Base-by-base conservation (phyloP, 2,888 invertebrate species). In the Lasioglossum lativentre region DNA sequence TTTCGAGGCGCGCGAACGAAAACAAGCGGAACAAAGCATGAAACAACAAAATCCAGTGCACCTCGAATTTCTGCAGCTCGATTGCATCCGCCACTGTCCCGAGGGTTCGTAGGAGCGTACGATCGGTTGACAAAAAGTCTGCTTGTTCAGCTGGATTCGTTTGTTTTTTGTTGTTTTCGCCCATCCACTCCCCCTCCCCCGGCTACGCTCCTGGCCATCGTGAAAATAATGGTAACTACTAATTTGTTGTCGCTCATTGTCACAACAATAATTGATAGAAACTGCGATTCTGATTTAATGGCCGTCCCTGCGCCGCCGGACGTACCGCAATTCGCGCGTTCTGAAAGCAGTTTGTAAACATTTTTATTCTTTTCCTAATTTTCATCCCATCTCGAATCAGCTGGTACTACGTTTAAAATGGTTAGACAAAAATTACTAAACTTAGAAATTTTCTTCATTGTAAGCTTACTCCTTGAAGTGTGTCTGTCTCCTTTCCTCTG, bases 91-190 rank as follows among this genome's bases (percentile, higher is more conserved):
- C 40, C 71, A 56, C 75, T 80, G 82, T 80, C 52, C 56, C 40
- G n/a, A 16, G 38, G 40, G 72, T 82, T 34, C 73, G 42, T 14
- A 79, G 52, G 40, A 80, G 10, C 42, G 47, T 47, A 68, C 71
- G 70, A 80, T 80, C 75, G 47, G 70, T 75, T 16, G 38, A 72
- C 80, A 72, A 80, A 80, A 80, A 75, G 38, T 75, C 40, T 59
- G 83, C 80, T 83, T 66, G 83, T 74, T 83, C 80, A 80, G 83
- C 83, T 70, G 45, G 68, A 70, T 70, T 59, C 75, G 42, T n/a
- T 63, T 38, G 63, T 63, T 38, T 23, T 68, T 23, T 38, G 23
- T 71, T 45, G 73, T 68, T 82, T 79, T 73, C 45, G 4, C 5
- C 16, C 16, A 1, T 30, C 19, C 12, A 2, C 19, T n/a, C 56